A percentile compares a stretch with the other conserved stretches of the same genome.
phyloP scores from a whole-genome alignment of 2,113 vertebrate genomes.

The Rafetus swinhoei region DNA sequence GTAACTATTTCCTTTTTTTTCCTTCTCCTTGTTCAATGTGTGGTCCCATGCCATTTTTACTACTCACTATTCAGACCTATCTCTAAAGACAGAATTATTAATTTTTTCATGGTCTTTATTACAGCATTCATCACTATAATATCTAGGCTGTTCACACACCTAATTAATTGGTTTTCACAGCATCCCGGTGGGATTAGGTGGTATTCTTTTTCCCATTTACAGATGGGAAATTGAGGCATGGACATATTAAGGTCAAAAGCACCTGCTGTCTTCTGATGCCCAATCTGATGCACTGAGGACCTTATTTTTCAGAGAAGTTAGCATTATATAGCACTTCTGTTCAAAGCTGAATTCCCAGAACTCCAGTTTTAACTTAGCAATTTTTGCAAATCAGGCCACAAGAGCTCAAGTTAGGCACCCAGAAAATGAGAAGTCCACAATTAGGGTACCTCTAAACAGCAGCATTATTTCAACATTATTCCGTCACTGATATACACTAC shows the following conservation, averaged over 20 bases:
- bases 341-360: neutral
- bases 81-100: neutral
- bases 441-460: neutral
- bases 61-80: neutral
- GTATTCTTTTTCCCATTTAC: neutral
- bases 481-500: too few relatives aligned
- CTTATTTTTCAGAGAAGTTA: neutral
- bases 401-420: neutral
- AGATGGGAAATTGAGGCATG: neutral
- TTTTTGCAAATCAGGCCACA: neutral
- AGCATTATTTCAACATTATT: too few relatives aligned
- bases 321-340: neutral
- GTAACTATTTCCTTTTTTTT: neutral
- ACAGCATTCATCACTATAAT: neutral
- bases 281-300: neutral
- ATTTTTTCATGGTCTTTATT: neutral
- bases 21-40: neutral
- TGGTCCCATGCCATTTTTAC: neutral
- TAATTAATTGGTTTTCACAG: neutral
- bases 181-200: neutral
- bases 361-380: neutral
- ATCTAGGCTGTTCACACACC: neutral
- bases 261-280: neutral
- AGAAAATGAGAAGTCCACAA: neutral
- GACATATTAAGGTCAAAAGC: neutral